A percentile compares a stretch with the other conserved stretches of the same genome.
These are phyloP conservation scores for Parambassis ranga DNA, from an alignment of 2,797 vertebrate genomes.

Conservation along the genomic window DNA sequence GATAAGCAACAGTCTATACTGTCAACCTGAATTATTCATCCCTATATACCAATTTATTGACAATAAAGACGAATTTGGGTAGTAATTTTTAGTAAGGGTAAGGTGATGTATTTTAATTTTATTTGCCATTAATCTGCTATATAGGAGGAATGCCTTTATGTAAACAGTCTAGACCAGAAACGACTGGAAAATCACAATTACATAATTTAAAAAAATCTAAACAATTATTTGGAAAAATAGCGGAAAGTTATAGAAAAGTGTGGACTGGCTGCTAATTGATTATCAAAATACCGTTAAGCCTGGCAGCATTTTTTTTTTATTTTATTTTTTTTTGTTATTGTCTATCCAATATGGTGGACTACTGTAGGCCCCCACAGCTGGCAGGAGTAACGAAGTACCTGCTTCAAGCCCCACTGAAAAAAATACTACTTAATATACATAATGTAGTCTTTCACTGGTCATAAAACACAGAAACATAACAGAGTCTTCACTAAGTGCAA, in stretches of 20 bases:
- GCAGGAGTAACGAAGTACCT: conserved; percentile 57
- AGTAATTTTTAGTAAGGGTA: too few species aligned
- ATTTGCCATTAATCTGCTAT: background rate
- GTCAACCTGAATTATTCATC: too few species aligned
- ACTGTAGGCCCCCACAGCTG: conserved; percentile 70
- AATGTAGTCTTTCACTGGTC: background rate
- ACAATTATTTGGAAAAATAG: background rate
- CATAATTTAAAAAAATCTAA: background rate
- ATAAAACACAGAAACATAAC: background rate
- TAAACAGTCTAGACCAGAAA: conserved; percentile 2
- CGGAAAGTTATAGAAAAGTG: background rate
- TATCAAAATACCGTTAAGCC: conserved; percentile 5
- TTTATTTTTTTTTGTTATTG: conserved; percentile 57
- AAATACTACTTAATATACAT: background rate
- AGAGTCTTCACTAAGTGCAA: background rate
- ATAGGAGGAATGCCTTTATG: background rate
- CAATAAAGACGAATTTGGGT: too few species aligned
- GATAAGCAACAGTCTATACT: too few species aligned
- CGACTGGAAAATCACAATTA: background rate
- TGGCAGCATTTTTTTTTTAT: conserved; percentile 54
- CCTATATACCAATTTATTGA: too few species aligned
- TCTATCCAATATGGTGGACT: conserved; percentile 70
- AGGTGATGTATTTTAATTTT: background rate
- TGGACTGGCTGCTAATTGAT: background rate
- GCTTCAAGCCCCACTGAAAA: conserved; percentile 19